Evolutionary conservation across 2,113 vertebrate species (phyloP).

Genomic region (Passer montanus): DNA sequence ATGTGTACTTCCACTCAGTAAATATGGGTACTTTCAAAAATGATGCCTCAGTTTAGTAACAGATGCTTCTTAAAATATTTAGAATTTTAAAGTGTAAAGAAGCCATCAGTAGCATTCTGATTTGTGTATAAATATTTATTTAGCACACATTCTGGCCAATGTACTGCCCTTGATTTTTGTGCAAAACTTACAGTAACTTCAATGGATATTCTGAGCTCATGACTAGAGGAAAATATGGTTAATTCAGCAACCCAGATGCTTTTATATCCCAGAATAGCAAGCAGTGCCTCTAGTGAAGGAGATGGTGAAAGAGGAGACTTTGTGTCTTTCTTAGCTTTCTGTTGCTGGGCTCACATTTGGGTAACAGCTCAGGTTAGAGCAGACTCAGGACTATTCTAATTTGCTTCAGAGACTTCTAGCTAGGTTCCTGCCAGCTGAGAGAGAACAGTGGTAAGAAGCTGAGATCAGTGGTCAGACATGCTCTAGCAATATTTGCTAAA

Average conservation of each 20-base stretch:
- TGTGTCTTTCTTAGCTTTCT: conserved; percentile 18
- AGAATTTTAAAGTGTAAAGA: conserved; percentile 72
- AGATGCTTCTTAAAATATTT: conserved; percentile 75
- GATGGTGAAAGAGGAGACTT: background rate
- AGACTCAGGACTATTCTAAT: background rate
- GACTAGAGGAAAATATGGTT: conserved; percentile 61
- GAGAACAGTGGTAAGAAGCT: background rate
- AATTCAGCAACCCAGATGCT: conserved; percentile 56
- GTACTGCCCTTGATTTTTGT: conserved; percentile 63
- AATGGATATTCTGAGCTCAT: conserved; percentile 42
- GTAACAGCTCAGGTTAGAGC: background rate
- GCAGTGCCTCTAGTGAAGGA: conserved; percentile 39
- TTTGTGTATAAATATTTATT: conserved; percentile 75
- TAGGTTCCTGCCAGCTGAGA: background rate
- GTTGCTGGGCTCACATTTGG: conserved; percentile 8
- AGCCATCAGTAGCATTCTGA: conserved; percentile 71
- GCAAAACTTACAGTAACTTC: conserved; percentile 63
- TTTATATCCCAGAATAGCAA: conserved; percentile 49
- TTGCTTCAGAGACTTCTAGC: background rate
- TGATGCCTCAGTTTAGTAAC: conserved; percentile 66
- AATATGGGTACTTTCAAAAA: conserved; percentile 67
- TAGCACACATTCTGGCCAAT: conserved; percentile 72
- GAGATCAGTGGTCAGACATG: background rate
- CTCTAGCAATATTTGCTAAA: background rate
- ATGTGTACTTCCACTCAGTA: conserved; percentile 56